Evolutionary conservation across 2,888 invertebrate genomes (phyloP).

Genomic region (Chaitophorus viminalis): DNA sequence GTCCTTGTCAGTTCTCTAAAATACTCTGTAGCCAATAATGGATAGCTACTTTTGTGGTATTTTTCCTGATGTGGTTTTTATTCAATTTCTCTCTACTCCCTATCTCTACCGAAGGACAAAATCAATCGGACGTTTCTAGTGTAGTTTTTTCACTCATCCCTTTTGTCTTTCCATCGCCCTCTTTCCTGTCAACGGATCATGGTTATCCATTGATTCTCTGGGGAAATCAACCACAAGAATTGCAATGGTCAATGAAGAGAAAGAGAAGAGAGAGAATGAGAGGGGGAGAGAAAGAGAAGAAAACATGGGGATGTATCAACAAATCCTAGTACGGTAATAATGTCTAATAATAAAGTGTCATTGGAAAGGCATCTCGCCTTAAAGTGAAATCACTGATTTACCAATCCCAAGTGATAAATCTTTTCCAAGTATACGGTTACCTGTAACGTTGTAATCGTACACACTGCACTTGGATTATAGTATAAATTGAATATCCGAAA

Average conservation of each 20-base stretch:
- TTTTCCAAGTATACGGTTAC: background rate
- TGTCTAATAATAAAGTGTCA: conserved; percentile 38
- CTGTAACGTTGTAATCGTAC: background rate
- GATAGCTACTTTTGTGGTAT: background rate
- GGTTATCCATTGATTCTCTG: conserved; percentile 44
- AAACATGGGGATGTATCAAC: background rate
- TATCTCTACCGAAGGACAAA: background rate
- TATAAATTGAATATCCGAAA: background rate
- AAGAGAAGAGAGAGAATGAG: too few species aligned
- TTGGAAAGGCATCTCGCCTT: background rate
- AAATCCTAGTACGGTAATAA: conserved; percentile 20
- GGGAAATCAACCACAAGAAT: conserved; percentile 58
- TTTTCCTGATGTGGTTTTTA: conserved; percentile 18
- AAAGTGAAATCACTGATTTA: conserved; percentile 1
- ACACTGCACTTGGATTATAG: background rate
- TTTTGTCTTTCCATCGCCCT: conserved; percentile 26
- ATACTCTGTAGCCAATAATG: background rate
- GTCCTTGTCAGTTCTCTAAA: background rate
- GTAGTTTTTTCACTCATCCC: background rate
- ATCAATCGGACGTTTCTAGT: conserved; percentile 53
- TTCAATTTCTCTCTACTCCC: conserved; percentile 20
- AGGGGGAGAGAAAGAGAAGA: background rate
- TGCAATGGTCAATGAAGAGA: conserved; percentile 28
- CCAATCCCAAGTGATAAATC: conserved; percentile 6
- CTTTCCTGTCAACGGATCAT: background rate